Evolutionary conservation across 2,888 invertebrate genomes (phyloP), one percentile per base, ranked within the genome.

Genomic region (Pterobdella sp.): DNA sequence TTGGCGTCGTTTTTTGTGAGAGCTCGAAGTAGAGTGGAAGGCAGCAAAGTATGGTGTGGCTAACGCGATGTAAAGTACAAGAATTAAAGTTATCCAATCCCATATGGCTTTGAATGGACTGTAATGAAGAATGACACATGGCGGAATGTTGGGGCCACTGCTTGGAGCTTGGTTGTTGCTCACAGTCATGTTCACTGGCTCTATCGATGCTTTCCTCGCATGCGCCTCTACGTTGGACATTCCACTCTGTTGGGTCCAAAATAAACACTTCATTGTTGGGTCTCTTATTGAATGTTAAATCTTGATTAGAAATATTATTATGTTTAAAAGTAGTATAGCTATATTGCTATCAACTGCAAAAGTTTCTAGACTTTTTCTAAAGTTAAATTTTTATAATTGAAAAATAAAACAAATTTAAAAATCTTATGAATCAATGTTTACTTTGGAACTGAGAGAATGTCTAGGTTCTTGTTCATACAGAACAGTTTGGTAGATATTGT

Each of bases 101-200:
- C 84, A 84, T 35, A 83, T 83, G 4, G 83, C 84, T 77, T 84
- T 84, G 75, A 84, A 84, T 22, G 84, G 84, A 35, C 83, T 83
- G 78, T 84, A 84, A 77, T 84, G 84, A 1, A 84, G 80, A 65
- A 84, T 82, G 56, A 83, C 82, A n/a, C 71, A 71, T 18, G 52
- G 52, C 1, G 71, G 71, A 63, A 71, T 52, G 52, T 36, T 76
- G 82, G 82, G 75, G 81, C 81, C 73, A 73, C 73, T 52, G 60
- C 64, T 56, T 26, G 26, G 2, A 14, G 26, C 26, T 36, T 68
- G 68, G 7, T 68, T 35, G 29, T 42, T 52, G 26, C 34, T 34
- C 31, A 7, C 35, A 35, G 3, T 42, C 34, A 3, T 26, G 26
- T 67, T 18, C 34, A 22, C 22, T 34, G 66, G 29, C 32, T 36